These are phyloP conservation scores for Oligia fasciuncula DNA, from an alignment of 2,888 invertebrate genomes.

Conservation along the genomic window DNA sequence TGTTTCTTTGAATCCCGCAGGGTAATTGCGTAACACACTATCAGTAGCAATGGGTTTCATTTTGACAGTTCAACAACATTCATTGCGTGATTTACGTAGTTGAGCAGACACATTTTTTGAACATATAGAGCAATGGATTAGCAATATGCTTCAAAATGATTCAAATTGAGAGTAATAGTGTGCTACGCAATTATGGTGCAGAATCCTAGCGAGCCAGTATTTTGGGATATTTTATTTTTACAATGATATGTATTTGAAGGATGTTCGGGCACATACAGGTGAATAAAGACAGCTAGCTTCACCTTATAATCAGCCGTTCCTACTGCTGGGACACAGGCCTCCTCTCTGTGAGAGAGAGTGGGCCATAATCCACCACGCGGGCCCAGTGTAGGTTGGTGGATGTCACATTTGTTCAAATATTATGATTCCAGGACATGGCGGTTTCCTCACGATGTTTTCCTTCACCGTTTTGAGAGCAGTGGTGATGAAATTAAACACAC, in stretches of 20 bases:
- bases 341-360: too few species aligned
- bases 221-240: not conserved
- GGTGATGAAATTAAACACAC: not conserved
- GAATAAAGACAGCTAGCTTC: not conserved
- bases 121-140: too few species aligned
- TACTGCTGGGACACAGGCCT: not conserved
- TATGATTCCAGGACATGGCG: too few species aligned
- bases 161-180: too few species aligned
- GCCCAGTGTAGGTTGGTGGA: not conserved
- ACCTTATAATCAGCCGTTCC: not conserved
- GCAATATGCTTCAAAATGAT: too few species aligned
- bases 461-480: not conserved
- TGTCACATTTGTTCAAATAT: not conserved
- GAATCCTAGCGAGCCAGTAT: not conserved
- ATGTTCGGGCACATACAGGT: not conserved
- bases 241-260: not conserved
- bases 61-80: too few species aligned
- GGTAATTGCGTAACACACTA: too few species aligned
- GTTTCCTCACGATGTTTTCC: too few species aligned
- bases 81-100: too few species aligned
- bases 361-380: too few species aligned
- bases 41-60: too few species aligned
- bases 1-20: conserved; percentile 8
- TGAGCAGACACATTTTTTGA: too few species aligned
- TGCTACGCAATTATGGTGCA: not conserved